Evolutionary conservation across 2,888 invertebrate genomes (phyloP), one percentile per base, ranked within the genome.

Genomic region (Drosophila falleni): DNA sequence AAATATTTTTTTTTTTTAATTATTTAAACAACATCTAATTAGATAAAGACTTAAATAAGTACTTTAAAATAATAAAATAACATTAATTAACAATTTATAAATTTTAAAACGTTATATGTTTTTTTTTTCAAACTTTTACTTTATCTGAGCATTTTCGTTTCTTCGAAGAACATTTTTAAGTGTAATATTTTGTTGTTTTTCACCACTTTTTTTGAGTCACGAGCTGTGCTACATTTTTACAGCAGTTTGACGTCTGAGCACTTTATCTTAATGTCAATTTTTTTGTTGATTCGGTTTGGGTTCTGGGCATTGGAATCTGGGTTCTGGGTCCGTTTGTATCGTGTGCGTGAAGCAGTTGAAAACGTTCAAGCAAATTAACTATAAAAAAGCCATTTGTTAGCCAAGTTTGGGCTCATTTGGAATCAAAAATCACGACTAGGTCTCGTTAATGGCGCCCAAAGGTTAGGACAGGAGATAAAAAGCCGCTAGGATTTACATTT

Each of bases 301-400:
- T 51, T 73, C 58, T 39, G 49, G 71, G 37, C 50, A 64, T 49
- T 39, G 23, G 23, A 31, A 47, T 53, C 46, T 33, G 66, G 61
- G 49, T 39, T 64, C 51, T 37, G 29, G 33, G 33, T 51, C 54
- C 39, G 58, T 51, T 65, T 56, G 26, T 37, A 49, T 39, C 46
- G 65, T 71, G 74, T 81, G 89, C 89, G 89, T 89, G 89, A 89
- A 87, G 77, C 90, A 87, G 90, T 89, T 83, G 78, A 87, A 71
- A 76, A 81, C 74, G 80, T 73, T 76, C 63, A 60, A 59, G 59
- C 69, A 72, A 88, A 89, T 86, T 78, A 79, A 74, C 84, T 76
- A 89, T 86, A 89, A 89, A 87, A 89, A 83, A 76, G 63, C 76
- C 81, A 86, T 89, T 89, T 89, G 80, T 80, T 54, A 61, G 62